These are phyloP conservation scores for Hemiscyllium ocellatum DNA, from an alignment of 2,113 vertebrate genomes.

Conservation along the genomic window DNA sequence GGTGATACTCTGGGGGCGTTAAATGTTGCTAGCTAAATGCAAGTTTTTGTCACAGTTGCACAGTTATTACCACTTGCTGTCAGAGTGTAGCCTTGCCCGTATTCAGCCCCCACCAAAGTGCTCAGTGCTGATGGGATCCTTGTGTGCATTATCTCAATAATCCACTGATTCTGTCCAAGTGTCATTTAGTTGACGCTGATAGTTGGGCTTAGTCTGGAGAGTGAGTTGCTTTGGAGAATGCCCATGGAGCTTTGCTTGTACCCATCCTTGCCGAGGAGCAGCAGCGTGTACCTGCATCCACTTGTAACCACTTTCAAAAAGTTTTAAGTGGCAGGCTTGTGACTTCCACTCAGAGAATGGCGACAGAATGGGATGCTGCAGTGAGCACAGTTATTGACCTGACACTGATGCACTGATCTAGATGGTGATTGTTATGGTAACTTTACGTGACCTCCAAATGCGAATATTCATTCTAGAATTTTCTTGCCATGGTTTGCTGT, in stretches of 20 bases:
- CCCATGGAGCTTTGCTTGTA: not conserved
- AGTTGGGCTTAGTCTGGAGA: not conserved
- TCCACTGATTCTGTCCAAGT: not conserved
- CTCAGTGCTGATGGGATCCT: not conserved
- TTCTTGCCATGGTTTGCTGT: not conserved
- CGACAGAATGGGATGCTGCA: not conserved
- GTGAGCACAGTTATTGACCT: not conserved
- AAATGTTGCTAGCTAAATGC: not conserved
- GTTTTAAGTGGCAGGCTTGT: not conserved
- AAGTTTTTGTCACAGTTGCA: not conserved
- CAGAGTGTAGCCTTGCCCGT: not conserved
- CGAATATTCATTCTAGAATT: not conserved
- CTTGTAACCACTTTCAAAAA: not conserved
- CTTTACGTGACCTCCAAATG: not conserved
- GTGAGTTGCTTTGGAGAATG: not conserved
- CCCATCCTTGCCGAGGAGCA: not conserved
- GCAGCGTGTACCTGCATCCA: not conserved
- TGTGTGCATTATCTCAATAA: not conserved
- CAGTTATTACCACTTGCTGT: not conserved
- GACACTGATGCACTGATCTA: not conserved
- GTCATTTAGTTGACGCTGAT: not conserved
- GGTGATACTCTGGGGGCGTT: not conserved
- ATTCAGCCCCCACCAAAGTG: not conserved
- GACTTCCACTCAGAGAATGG: not conserved
- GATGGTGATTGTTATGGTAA: not conserved